Conservation (phyloP, 2,888 invertebrate species). For the Bedellia somnulentella region DNA sequence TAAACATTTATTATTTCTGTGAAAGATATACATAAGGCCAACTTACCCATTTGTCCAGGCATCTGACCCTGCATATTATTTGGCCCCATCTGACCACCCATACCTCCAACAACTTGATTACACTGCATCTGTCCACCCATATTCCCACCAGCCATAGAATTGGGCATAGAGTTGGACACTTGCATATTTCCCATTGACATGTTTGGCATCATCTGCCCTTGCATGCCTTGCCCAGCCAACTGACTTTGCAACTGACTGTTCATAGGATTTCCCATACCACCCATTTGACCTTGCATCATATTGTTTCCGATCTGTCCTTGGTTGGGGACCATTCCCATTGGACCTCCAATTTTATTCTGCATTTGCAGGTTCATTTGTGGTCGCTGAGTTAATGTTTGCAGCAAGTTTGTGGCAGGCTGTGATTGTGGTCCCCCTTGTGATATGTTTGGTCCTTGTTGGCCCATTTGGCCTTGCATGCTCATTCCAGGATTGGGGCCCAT, state of each 20-base stretch:
- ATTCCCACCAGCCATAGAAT: constrained; percentile 32
- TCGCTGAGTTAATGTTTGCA: constrained; percentile 75
- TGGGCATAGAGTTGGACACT: constrained; percentile 36
- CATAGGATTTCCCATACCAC: constrained; percentile 47
- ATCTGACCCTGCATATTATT: constrained; percentile 22
- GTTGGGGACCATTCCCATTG: constrained; percentile 54
- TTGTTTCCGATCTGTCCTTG: constrained; percentile 59
- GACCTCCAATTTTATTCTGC: constrained; percentile 59
- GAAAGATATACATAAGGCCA: too few species aligned
- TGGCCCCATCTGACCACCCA: constrained; percentile 42
- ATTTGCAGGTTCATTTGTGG: constrained; percentile 62
- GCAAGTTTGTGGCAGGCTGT: constrained; percentile 66
- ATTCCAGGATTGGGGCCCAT: constrained; percentile 19
- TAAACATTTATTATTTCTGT: too few species aligned
- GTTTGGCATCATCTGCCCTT: constrained; percentile 49
- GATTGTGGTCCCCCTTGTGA: constrained; percentile 56
- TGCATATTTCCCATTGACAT: too few species aligned
- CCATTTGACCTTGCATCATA: too few species aligned
- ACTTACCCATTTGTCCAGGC: constrained; percentile 24
- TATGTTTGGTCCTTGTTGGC: constrained; percentile 41
- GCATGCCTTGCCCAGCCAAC: constrained; percentile 37
- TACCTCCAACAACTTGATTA: constrained; percentile 50
- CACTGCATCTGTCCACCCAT: constrained; percentile 44
- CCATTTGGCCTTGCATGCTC: constrained; percentile 46
- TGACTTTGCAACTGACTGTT: constrained; percentile 47